Conservation (phyloP, 1,140 invertebrate species). For the Oryzaephilus surinamensis region DNA sequence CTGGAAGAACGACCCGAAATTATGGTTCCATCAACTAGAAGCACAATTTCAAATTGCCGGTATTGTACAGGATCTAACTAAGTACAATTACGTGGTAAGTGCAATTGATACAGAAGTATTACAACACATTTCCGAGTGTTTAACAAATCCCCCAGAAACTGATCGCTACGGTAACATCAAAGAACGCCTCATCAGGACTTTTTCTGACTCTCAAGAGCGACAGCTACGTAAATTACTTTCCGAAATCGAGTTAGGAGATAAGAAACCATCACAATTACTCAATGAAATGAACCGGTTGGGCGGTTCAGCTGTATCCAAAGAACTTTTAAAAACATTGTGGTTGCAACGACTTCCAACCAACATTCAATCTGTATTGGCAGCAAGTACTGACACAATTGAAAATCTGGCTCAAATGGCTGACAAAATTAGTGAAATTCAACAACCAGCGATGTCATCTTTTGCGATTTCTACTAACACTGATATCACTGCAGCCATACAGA, state of each 20-base stretch:
- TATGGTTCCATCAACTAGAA: too few relatives aligned
- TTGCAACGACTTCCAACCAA: not conserved
- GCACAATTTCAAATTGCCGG: too few relatives aligned
- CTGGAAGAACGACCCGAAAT: too few relatives aligned
- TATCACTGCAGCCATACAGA: not conserved
- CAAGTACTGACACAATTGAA: not conserved
- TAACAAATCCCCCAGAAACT: too few relatives aligned
- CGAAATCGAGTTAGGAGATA: not conserved
- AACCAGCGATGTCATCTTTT: not conserved
- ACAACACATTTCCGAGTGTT: too few relatives aligned
- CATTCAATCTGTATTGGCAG: not conserved
- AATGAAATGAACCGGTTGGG: not conserved
- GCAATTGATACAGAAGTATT: too few relatives aligned
- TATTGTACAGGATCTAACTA: too few relatives aligned
- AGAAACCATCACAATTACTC: not conserved
- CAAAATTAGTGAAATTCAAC: not conserved
- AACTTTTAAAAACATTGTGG: not conserved
- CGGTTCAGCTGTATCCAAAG: not conserved
- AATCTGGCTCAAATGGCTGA: not conserved
- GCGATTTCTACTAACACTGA: not conserved
- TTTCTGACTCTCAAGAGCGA: too few relatives aligned
- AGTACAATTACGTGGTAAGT: too few relatives aligned
- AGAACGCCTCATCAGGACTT: too few relatives aligned
- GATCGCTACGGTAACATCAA: too few relatives aligned
- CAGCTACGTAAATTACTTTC: too few relatives aligned